These are phyloP conservation scores for Masticophis lateralis DNA, from an alignment of 2,797 vertebrate genomes.

Conservation along the genomic window DNA sequence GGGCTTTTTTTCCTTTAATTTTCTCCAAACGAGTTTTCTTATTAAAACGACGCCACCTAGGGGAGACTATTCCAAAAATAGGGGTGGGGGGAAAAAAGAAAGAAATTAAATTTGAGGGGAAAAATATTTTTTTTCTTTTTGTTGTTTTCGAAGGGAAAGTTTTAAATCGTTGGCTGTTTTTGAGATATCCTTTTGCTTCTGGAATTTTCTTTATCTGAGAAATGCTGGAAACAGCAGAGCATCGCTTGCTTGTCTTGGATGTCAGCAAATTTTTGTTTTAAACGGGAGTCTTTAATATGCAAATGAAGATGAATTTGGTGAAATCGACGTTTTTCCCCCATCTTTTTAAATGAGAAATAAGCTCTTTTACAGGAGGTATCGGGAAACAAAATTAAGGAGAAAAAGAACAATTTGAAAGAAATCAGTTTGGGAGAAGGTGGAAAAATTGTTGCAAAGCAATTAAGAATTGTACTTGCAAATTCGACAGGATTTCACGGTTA, in stretches of 20 bases:
- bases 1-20: slow-evolving; percentile 27
- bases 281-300: slow-evolving; percentile 54
- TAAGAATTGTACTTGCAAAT: slow-evolving; percentile 74
- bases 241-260: neutral
- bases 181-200: neutral
- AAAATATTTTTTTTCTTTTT: slow-evolving; percentile 58
- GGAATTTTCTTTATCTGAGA: neutral
- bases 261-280: slow-evolving; percentile 12
- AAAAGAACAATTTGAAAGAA: slow-evolving; percentile 41
- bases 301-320: slow-evolving; percentile 74
- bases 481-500: slow-evolving; percentile 62
- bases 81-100: slow-evolving; percentile 42
- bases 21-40: slow-evolving; percentile 45
- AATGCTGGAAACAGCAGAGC: neutral
- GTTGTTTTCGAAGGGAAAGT: slow-evolving; percentile 46
- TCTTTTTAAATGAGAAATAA: slow-evolving; percentile 27
- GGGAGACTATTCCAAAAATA: slow-evolving; percentile 72
- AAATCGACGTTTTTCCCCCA: slow-evolving; percentile 55
- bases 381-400: slow-evolving; percentile 48
- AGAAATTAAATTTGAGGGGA: slow-evolving; percentile 68
- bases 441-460: slow-evolving; percentile 68
- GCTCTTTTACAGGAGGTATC: neutral
- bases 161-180: neutral
- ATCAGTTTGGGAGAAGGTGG: slow-evolving; percentile 58
- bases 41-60: slow-evolving; percentile 71